Percentiles rank a stretch among this genome's conserved stretches.
These are phyloP conservation scores for Falco cherrug DNA, from an alignment of 2,797 vertebrate species.

Conservation along the genomic window DNA sequence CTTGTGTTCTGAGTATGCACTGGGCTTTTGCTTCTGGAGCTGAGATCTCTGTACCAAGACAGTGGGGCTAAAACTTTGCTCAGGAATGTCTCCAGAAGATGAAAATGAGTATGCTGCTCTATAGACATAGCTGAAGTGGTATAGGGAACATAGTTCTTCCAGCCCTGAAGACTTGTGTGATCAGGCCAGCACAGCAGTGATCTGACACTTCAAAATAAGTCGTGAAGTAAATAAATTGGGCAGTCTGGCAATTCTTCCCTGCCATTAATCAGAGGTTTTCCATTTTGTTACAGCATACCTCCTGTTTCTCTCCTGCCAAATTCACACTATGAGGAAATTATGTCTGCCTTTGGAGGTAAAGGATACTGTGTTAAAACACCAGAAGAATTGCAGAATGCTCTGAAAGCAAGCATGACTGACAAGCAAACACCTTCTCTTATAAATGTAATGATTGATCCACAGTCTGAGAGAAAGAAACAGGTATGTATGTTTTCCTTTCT, in stretches of 20 bases:
- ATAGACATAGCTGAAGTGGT: not conserved
- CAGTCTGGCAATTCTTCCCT: not conserved
- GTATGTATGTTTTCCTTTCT: conserved; percentile 72
- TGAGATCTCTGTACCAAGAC: not conserved
- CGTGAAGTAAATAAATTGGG: not conserved
- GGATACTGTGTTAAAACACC: conserved; percentile 90
- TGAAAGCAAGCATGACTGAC: conserved; percentile 84
- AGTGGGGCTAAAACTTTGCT: not conserved
- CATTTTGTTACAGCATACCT: conserved; percentile 80
- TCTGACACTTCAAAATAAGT: not conserved
- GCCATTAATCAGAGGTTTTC: not conserved
- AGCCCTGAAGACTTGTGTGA: not conserved
- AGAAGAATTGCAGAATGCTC: conserved; percentile 84
- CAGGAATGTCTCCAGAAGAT: not conserved
- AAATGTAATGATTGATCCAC: conserved; percentile 92
- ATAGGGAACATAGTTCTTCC: not conserved
- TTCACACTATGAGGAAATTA: conserved; percentile 90
- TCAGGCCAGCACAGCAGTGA: not conserved
- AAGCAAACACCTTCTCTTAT: conserved; percentile 85
- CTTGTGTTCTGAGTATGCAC: not conserved
- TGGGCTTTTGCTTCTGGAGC: not conserved
- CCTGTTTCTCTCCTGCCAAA: conserved; percentile 91
- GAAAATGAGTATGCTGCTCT: not conserved
- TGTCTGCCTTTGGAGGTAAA: conserved; percentile 90
- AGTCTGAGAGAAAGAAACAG: conserved; percentile 90